Evolutionary conservation across 2,797 vertebrate genomes (phyloP).

Genomic region (Hyperoplus lanceolatus): DNA sequence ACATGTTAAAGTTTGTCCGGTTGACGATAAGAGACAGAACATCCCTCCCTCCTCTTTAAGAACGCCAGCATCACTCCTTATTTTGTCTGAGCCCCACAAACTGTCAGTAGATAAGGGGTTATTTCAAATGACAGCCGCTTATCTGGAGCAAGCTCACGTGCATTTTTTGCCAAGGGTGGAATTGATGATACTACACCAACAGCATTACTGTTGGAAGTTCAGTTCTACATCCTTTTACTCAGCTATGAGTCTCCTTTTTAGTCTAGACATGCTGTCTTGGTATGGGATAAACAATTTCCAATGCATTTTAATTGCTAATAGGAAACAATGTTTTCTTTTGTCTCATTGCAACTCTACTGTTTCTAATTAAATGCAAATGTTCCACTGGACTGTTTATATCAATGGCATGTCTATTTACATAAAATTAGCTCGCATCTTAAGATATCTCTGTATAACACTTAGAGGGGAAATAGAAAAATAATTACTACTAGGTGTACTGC

Average conservation of each 20-base stretch:
- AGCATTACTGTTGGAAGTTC: conserved; percentile 56
- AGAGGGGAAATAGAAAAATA: conserved; percentile 46
- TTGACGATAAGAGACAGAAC: conserved; percentile 73
- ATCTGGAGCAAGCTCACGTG: conserved; percentile 76
- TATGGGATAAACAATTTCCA: not conserved
- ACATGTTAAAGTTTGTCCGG: conserved; percentile 70
- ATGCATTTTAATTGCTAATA: conserved; percentile 15
- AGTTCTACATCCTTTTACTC: conserved; percentile 35
- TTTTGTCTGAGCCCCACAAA: conserved; percentile 81
- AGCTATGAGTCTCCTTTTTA: conserved; percentile 41
- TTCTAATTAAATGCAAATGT: conserved; percentile 67
- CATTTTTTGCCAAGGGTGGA: conserved; percentile 62
- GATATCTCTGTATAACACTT: conserved; percentile 51
- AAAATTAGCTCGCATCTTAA: conserved; percentile 61
- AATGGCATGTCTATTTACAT: conserved; percentile 58
- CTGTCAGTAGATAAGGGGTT: conserved; percentile 79
- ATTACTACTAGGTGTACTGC: conserved; percentile 74
- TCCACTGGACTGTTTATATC: conserved; percentile 60
- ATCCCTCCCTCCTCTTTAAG: conserved; percentile 62
- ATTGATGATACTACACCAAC: conserved; percentile 62
- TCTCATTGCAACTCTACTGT: conserved; percentile 46
- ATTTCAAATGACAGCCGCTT: conserved; percentile 83
- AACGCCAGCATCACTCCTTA: conserved; percentile 61
- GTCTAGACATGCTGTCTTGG: conserved; percentile 1
- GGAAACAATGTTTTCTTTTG: conserved; percentile 41